A percentile compares a stretch with the other conserved stretches of the same genome.
phyloP scores from a whole-genome alignment of 2,888 invertebrate species.

The Rhogogaster chlorosoma region DNA sequence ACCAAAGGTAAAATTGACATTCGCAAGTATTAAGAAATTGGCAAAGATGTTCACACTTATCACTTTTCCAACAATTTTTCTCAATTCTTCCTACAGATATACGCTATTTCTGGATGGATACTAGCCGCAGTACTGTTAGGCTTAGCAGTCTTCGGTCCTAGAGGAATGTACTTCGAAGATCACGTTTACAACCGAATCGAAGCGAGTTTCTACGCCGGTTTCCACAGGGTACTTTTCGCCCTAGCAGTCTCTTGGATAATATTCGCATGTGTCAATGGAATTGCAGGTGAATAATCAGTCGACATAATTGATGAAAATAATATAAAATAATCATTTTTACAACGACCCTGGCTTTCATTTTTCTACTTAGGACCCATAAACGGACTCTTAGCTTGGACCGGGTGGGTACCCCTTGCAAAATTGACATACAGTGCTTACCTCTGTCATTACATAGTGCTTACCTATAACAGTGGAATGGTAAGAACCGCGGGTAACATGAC shows the following conservation, averaged over 20 bases:
- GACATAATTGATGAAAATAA: too few relatives aligned
- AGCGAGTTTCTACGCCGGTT: conserved; percentile 72
- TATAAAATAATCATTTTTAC: not conserved
- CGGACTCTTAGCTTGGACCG: conserved; percentile 68
- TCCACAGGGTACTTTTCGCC: conserved; percentile 71
- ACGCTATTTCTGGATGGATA: conserved; percentile 66
- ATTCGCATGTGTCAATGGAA: conserved; percentile 83
- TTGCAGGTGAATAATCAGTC: conserved; percentile 79
- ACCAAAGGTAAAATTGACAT: conserved; percentile 51
- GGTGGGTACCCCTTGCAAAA: conserved; percentile 71
- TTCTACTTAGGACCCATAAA: conserved; percentile 66
- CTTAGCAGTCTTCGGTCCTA: conserved; percentile 65
- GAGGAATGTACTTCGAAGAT: conserved; percentile 67
- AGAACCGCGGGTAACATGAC: conserved; percentile 64
- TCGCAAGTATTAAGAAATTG: not conserved
- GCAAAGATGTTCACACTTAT: not conserved
- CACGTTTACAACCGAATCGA: conserved; percentile 66
- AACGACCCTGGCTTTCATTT: not conserved
- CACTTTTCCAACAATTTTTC: not conserved
- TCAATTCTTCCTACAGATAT: conserved; percentile 57
- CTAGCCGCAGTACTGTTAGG: conserved; percentile 59
- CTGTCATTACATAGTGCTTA: conserved; percentile 71
- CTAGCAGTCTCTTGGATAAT: conserved; percentile 72
- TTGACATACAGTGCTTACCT: conserved; percentile 74
- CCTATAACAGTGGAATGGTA: conserved; percentile 65